Percentiles rank a stretch among this genome's conserved stretches.
Conservation (phyloP, 2,888 invertebrate genomes). For the Melinopterus prodromus region DNA sequence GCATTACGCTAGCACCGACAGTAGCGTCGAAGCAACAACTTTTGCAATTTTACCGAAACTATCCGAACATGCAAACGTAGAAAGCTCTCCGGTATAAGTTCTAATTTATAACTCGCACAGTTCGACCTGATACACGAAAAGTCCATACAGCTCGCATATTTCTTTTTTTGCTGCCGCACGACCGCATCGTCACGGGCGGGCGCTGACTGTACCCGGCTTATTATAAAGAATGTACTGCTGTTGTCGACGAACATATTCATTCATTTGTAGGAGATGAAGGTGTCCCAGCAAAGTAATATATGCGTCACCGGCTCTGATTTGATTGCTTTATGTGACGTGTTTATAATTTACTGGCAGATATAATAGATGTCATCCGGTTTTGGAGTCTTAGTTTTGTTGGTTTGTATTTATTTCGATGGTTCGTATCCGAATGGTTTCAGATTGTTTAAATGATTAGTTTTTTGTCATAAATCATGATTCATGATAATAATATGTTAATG, state of each 20-base stretch:
- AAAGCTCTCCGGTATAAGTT: slow-evolving; percentile 19
- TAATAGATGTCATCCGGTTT: too few species aligned
- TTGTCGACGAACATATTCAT: neutral
- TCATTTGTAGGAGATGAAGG: slow-evolving; percentile 4
- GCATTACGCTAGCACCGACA: neutral
- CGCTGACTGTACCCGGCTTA: neutral
- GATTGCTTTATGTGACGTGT: neutral
- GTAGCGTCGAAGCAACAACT: neutral
- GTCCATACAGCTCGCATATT: neutral
- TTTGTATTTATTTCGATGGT: too few species aligned
- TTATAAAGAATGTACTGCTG: neutral
- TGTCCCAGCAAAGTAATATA: neutral
- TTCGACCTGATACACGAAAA: neutral
- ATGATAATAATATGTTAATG: too few species aligned
- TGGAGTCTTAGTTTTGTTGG: too few species aligned
- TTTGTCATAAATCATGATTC: too few species aligned
- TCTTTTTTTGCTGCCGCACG: neutral
- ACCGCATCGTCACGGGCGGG: neutral
- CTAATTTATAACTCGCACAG: slow-evolving; percentile 22
- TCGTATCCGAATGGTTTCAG: too few species aligned
- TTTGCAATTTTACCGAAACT: neutral
- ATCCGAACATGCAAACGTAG: slow-evolving; percentile 17
- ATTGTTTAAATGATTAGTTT: too few species aligned
- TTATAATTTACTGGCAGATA: too few species aligned
- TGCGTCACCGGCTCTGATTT: neutral